Base-by-base conservation (phyloP, 35 echinoderm and acorn worm species). In the Lytechinus variegatus region DNA sequence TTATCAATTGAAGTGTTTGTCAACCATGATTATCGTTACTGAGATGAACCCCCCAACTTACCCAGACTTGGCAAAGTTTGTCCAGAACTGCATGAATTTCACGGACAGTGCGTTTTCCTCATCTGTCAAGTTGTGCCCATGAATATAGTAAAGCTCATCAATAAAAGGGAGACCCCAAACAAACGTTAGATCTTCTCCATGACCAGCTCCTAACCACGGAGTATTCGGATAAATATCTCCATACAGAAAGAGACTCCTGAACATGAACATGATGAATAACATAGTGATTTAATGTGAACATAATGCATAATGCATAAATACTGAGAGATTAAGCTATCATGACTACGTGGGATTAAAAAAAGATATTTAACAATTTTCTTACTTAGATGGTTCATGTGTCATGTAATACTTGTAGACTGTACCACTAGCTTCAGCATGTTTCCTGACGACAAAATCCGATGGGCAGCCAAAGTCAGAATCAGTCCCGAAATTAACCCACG, bases 41-140 rank as follows among this genome's bases (percentile, higher is more conserved):
- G 33, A 44, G 33, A 44, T 44, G 33, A 44, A 44, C 33, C 33
- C 24, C 19, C n/a, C 14, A 71, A 86, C 97, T 96, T 96, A 99
- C 98, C 98, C 98, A 21, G 98, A 97, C 86, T 97, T 99, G 13
- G 98, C 98, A 95, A 99, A 99, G 89, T 99, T 97, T 51, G 97
- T 95, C 93, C 95, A 99, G 52, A 95, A 97, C 87, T 92, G 94
- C 96, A 99, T 99, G 14, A 99, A 96, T 21, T 96, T 71, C 8
- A 96, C 86, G 24, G 98, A 92, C 44, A 99, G 89, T 86, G 96
- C 33, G 14, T 93, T 92, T 86, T 99, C 98, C 12, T 95, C 95
- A 55, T 95, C 86, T 56, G 54, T 87, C 53, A 88, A 89, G 57
- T 33, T 95, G 54, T 96, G 29, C 33, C 27, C 91, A 44, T 94